phyloP scores from a whole-genome alignment of 2,797 vertebrate genomes.

The Prionace glauca region DNA sequence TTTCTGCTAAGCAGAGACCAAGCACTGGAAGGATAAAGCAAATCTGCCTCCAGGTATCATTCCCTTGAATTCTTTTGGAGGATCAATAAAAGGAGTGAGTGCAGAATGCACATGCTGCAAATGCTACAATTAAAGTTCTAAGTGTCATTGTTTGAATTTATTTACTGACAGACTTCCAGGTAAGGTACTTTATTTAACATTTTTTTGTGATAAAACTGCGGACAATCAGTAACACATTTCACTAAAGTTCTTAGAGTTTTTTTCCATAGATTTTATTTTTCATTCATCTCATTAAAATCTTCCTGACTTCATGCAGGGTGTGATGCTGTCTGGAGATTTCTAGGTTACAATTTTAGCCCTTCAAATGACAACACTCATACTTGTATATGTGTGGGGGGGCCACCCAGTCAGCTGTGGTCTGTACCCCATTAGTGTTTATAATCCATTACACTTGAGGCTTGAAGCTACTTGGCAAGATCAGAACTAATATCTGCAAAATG shows the following conservation, averaged over 20 bases:
- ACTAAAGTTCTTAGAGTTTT: neutral
- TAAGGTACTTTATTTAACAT: neutral
- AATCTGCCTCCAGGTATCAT: neutral
- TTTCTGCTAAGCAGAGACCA: neutral
- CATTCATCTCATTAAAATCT: constrained; percentile 6
- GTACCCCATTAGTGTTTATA: constrained; percentile 2
- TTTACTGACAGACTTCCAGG: neutral
- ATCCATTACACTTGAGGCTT: neutral
- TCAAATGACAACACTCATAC: neutral
- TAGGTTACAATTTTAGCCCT: neutral
- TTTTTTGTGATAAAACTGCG: neutral
- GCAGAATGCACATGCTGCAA: neutral
- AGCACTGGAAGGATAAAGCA: neutral
- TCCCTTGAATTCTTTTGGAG: neutral
- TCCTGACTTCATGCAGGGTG: neutral
- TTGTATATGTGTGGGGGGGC: neutral
- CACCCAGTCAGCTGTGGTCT: neutral
- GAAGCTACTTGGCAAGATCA: neutral
- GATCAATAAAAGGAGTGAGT: neutral
- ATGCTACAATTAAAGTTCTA: neutral
- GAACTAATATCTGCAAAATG: neutral
- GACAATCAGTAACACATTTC: neutral
- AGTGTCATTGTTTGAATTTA: neutral
- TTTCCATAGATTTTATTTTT: constrained; percentile 12
- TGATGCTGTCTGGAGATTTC: neutral